phyloP scores from a whole-genome alignment of 2,888 invertebrate species.

The Ectropis crepuscularia region DNA sequence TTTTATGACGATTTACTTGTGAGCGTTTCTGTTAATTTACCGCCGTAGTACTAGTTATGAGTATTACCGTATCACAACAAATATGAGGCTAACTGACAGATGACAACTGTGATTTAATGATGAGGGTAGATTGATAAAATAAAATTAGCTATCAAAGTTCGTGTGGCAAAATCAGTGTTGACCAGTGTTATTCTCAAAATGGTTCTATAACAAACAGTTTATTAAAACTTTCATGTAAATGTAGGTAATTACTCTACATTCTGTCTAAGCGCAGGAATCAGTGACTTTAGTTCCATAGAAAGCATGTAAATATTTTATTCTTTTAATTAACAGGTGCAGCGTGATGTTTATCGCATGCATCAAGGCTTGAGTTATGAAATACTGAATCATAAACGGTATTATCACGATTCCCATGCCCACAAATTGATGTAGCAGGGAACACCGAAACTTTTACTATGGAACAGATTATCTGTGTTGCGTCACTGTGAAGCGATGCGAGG shows the following conservation, averaged over 20 bases:
- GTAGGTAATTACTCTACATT: neutral
- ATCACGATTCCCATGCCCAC: slow-evolving; percentile 42
- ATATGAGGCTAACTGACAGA: too few relatives aligned
- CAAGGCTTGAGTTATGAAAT: slow-evolving; percentile 31
- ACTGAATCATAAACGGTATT: slow-evolving; percentile 33
- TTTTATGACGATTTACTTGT: too few relatives aligned
- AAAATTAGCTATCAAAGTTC: too few relatives aligned
- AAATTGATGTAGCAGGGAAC: slow-evolving; percentile 39
- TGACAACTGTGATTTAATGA: too few relatives aligned
- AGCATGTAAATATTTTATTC: slow-evolving; percentile 11
- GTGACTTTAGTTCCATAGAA: slow-evolving; percentile 8
- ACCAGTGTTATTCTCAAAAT: too few relatives aligned
- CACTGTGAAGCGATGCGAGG: slow-evolving; percentile 50
- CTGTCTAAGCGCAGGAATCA: neutral
- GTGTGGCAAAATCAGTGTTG: too few relatives aligned
- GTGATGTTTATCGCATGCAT: slow-evolving; percentile 27
- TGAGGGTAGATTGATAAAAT: too few relatives aligned
- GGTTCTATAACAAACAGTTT: too few relatives aligned
- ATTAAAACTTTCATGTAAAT: neutral
- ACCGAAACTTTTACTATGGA: slow-evolving; percentile 41
- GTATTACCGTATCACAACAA: too few relatives aligned
- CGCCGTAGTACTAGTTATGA: too few relatives aligned
- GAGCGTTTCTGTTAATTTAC: too few relatives aligned
- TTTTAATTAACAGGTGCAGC: slow-evolving; percentile 29
- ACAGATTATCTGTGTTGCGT: slow-evolving; percentile 47